A percentile compares a stretch with the other conserved stretches of the same genome.
phyloP scores from a whole-genome alignment of 2,888 invertebrate species.

The Ellobium chinense region DNA sequence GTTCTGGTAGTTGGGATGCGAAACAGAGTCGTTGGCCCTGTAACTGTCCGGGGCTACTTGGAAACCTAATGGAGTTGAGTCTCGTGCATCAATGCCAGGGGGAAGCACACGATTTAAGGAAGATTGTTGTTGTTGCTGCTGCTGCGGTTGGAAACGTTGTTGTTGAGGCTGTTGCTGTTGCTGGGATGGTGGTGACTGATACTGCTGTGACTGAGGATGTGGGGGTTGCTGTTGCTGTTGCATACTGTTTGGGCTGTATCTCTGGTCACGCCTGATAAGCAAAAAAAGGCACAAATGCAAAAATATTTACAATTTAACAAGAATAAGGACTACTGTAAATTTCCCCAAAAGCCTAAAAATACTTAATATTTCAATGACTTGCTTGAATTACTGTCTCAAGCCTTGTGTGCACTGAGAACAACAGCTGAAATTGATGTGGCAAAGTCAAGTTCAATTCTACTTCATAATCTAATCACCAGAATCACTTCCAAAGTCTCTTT shows the following conservation, averaged over 20 bases:
- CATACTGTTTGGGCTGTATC: constrained; percentile 31
- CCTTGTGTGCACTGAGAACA: too few species aligned
- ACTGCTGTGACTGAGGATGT: constrained; percentile 8
- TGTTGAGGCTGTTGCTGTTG: constrained; percentile 20
- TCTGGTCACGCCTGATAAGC: constrained; percentile 19
- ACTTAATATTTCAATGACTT: too few species aligned
- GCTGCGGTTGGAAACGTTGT: constrained; percentile 2
- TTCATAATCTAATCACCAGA: too few species aligned
- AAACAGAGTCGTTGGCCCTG: not conserved
- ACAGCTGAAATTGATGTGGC: too few species aligned
- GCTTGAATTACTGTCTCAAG: too few species aligned
- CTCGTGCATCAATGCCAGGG: constrained; percentile 25
- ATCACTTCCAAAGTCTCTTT: too few species aligned
- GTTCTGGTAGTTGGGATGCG: constrained; percentile 56
- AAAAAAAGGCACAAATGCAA: too few species aligned
- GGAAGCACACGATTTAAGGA: constrained; percentile 32
- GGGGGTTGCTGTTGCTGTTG: not conserved
- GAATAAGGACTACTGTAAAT: too few species aligned
- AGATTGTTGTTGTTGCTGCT: constrained; percentile 14
- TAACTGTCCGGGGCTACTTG: constrained; percentile 13
- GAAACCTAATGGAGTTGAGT: constrained; percentile 22
- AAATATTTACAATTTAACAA: too few species aligned
- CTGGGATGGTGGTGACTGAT: not conserved
- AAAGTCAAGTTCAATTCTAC: too few species aligned
- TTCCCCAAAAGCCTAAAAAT: too few species aligned